phyloP scores from a whole-genome alignment of 2,888 invertebrate species.

The Fragum sueziense region DNA sequence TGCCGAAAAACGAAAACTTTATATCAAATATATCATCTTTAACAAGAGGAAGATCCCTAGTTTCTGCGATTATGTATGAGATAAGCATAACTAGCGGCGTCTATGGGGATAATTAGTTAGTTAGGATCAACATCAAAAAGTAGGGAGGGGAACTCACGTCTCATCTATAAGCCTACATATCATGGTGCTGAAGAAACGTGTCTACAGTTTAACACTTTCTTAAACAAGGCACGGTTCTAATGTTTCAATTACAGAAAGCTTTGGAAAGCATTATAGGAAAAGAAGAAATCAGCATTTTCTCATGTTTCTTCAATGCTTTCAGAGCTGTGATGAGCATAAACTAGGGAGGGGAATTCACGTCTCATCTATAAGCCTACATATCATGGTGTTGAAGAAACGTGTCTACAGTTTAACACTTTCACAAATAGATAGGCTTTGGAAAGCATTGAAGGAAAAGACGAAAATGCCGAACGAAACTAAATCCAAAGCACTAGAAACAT shows the following conservation, averaged over 20 bases:
- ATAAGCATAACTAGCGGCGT: background rate
- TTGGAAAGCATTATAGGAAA: background rate
- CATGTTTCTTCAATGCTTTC: background rate
- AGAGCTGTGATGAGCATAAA: background rate
- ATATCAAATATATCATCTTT: too few relatives aligned
- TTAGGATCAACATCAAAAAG: conserved; percentile 2
- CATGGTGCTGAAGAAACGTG: background rate
- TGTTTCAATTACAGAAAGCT: background rate
- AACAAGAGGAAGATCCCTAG: too few relatives aligned
- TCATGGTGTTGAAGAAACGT: background rate
- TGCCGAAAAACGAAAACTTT: too few relatives aligned
- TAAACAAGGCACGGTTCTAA: background rate
- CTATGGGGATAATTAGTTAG: background rate
- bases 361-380: background rate
- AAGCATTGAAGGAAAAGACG: background rate
- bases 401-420: background rate
- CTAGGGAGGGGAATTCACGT: background rate
- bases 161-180: background rate
- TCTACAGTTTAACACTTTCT: background rate
- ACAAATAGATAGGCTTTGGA: background rate
- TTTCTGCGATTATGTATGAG: too few relatives aligned
- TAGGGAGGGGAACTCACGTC: background rate
- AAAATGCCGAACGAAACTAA: too few relatives aligned
- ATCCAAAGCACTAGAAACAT: too few relatives aligned
- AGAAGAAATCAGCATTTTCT: conserved; percentile 7